Evolutionary conservation across 2,113 vertebrate species (phyloP).

Genomic region (Sylvietta virens): DNA sequence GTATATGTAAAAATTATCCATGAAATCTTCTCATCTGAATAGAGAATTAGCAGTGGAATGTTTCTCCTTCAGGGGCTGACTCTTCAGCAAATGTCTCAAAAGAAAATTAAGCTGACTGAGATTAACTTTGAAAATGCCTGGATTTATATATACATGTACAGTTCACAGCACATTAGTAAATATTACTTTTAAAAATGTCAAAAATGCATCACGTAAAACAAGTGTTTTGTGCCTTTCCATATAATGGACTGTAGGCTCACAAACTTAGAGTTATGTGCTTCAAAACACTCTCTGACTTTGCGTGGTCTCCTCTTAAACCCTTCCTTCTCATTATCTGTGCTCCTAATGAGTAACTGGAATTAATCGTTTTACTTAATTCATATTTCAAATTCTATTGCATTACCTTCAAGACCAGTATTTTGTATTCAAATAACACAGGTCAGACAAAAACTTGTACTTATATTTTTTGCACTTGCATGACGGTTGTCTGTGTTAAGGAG

Average conservation of each 20-base stretch:
- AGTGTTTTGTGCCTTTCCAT: neutral
- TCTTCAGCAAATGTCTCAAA: neutral
- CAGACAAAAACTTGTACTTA: neutral
- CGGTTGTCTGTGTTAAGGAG: neutral
- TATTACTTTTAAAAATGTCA: neutral
- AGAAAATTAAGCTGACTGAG: slow-evolving; percentile 37
- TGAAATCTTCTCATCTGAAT: neutral
- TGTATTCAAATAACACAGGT: neutral
- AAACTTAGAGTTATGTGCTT: neutral
- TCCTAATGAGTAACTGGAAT: neutral
- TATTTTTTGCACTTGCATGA: neutral
- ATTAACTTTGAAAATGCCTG: slow-evolving; percentile 9
- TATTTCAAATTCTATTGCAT: neutral
- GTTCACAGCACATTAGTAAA: neutral
- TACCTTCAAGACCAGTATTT: neutral
- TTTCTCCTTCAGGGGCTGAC: neutral
- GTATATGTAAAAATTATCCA: neutral
- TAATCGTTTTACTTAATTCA: neutral
- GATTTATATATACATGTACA: neutral
- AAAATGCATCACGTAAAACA: neutral
- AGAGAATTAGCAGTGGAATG: slow-evolving; percentile 14
- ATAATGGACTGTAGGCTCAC: neutral
- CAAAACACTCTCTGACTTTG: neutral
- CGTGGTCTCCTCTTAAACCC: neutral
- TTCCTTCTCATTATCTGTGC: neutral